A percentile compares a stretch with the other conserved stretches of the same genome.
phyloP scores from a whole-genome alignment of 2,113 vertebrate genomes.

The Spheniscus mendiculus region DNA sequence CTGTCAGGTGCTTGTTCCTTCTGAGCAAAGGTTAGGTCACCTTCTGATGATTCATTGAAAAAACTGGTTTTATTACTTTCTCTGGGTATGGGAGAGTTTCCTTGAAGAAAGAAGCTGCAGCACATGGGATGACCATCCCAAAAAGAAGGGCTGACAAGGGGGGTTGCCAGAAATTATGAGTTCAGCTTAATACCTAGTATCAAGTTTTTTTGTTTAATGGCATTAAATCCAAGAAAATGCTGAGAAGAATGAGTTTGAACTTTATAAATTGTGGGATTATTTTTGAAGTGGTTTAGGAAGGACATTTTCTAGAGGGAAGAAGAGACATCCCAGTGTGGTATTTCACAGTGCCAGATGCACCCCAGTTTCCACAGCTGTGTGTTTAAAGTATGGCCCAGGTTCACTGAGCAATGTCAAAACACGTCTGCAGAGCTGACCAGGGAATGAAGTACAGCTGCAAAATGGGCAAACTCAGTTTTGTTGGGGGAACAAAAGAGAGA shows the following conservation, averaged over 20 bases:
- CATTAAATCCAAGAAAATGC: neutral
- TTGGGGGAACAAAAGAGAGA: neutral
- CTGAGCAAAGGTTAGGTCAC: constrained; percentile 34
- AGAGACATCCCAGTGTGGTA: neutral
- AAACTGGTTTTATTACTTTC: constrained; percentile 39
- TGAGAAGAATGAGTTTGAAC: neutral
- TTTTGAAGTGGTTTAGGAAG: neutral
- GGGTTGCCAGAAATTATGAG: neutral
- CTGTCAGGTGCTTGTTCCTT: neutral
- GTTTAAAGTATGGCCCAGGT: neutral
- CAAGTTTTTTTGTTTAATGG: neutral
- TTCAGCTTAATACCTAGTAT: neutral
- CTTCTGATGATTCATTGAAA: neutral
- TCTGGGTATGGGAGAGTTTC: neutral
- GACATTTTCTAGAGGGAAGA: neutral
- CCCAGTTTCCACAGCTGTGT: neutral
- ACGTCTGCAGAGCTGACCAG: neutral
- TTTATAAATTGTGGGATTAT: neutral
- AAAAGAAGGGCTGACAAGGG: neutral
- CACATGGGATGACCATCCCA: neutral
- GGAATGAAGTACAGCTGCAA: neutral
- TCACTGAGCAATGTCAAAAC: neutral
- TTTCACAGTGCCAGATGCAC: neutral
- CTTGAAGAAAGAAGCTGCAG: neutral
- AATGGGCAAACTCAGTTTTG: neutral